phyloP scores from a whole-genome alignment of 1,140 invertebrate genomes.

The Euwallacea similis region DNA sequence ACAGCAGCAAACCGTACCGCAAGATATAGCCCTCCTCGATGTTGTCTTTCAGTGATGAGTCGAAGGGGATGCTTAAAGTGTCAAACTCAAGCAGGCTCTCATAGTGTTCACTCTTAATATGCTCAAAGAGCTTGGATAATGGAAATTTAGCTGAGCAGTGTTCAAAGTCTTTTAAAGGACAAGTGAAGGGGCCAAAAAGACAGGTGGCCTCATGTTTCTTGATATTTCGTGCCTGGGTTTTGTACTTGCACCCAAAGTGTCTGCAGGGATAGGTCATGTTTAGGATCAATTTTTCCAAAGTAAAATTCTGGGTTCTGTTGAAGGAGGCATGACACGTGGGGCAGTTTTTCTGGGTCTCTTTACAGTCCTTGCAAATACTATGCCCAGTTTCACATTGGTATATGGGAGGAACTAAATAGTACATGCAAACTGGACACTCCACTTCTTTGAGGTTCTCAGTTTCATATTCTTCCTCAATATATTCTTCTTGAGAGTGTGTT shows the following conservation, averaged over 20 bases:
- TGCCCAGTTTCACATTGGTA: conserved; percentile 77
- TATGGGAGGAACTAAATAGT: conserved; percentile 74
- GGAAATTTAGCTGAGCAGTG: conserved; percentile 13
- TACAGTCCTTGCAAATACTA: conserved; percentile 72
- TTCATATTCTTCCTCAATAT: not conserved
- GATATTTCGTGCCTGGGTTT: conserved; percentile 18
- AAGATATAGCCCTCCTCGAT: conserved; percentile 35
- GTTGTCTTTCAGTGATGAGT: conserved; percentile 9
- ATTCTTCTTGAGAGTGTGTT: not conserved
- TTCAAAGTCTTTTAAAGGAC: conserved; percentile 34
- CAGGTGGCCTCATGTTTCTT: conserved; percentile 33
- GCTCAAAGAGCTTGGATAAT: conserved; percentile 26
- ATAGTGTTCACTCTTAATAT: conserved; percentile 30
- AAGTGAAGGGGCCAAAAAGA: conserved; percentile 27
- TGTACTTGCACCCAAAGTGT: not conserved
- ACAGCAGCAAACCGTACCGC: conserved; percentile 13
- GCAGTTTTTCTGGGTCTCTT: conserved; percentile 58
- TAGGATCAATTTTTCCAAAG: not conserved
- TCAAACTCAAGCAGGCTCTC: conserved; percentile 37
- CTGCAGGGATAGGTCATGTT: not conserved
- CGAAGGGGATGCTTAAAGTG: conserved; percentile 33
- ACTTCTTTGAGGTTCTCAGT: not conserved
- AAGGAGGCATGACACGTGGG: not conserved
- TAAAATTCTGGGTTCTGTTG: not conserved
- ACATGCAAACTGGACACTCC: conserved; percentile 60